Evolutionary conservation across 2,888 invertebrate species (phyloP), one percentile per base, ranked within the genome.

Genomic region (Salpingus planirostris): DNA sequence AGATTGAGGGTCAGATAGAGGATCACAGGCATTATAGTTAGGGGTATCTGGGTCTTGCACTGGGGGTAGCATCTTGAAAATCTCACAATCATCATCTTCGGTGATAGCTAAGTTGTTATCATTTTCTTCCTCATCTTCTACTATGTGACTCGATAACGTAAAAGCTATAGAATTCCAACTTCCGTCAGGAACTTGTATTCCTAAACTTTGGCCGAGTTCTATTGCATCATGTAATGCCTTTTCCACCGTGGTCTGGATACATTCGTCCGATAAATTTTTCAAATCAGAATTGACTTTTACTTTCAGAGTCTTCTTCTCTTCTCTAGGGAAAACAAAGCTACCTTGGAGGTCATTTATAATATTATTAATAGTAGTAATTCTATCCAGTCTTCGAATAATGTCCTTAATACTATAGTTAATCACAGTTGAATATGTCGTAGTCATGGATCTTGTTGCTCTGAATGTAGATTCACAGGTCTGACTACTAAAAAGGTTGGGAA

Each of bases 401-500:
- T 30, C 30, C 15, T 30, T 30, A 6, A 30, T 26, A n/a, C 30
- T 30, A 23, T 12, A 30, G 11, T 30, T 30, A 11, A 30, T 13
- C 8, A 22, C 2, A 23, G 30, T 30, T 3, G 30, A 30, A 12
- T 27, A 30, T 8, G 23, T 30, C 12, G 30, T 27, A 3, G 30
- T 23, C 30, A 30, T 30, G 5, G 30, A 30, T 11, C 30, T n/a
- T n/a, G 30, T 21, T 11, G 22, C 13, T 29, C 30, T 5, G 8
- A 30, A 30, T 8, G 13, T 11, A 1, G 5, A 7, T 23, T 23
- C 30, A 13, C 30, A 30, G 11, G 22, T 10, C 22, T 30, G 30
- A 13, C 30, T 30, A 12, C 30, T 27, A 7, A 27, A 30, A n/a
- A 25, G 6, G 6, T 4, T 3, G 3, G 12, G 26, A 12, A n/a